phyloP scores from a whole-genome alignment of 2,797 vertebrate genomes.

The Sylvilagus floridanus region DNA sequence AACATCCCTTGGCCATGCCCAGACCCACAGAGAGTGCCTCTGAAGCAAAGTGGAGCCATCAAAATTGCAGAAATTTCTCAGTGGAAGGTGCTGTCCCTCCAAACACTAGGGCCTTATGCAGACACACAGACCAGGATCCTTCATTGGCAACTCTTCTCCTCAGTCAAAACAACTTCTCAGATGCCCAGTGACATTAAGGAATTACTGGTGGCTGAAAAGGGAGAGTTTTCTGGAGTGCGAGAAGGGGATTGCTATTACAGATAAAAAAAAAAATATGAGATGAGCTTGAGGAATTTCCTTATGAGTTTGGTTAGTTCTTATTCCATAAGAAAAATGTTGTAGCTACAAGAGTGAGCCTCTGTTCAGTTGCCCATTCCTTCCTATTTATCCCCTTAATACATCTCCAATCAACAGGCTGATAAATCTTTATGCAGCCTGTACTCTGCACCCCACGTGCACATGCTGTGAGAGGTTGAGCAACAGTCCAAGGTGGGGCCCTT shows the following conservation, averaged over 20 bases:
- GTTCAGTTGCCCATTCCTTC: background rate
- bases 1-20: background rate
- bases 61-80: background rate
- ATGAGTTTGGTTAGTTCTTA: background rate
- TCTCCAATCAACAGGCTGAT: background rate
- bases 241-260: background rate
- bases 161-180: background rate
- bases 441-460: background rate
- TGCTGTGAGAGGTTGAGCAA: background rate
- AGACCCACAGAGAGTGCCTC: background rate
- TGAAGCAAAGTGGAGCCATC: background rate
- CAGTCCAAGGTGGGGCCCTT: background rate
- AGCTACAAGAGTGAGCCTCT: background rate
- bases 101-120: background rate
- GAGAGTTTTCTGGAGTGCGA: background rate
- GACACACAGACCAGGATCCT: background rate
- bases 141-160: background rate
- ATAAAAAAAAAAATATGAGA: conserved; percentile 28
- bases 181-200: background rate
- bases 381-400: background rate
- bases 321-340: conserved; percentile 13
- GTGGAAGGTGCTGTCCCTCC: background rate
- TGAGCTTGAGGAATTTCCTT: background rate
- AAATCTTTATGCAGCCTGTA: conserved; percentile 34
- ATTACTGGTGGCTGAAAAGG: background rate